Base-by-base conservation (phyloP, 2,888 invertebrate species). In the Hypselothyrea guttata region DNA sequence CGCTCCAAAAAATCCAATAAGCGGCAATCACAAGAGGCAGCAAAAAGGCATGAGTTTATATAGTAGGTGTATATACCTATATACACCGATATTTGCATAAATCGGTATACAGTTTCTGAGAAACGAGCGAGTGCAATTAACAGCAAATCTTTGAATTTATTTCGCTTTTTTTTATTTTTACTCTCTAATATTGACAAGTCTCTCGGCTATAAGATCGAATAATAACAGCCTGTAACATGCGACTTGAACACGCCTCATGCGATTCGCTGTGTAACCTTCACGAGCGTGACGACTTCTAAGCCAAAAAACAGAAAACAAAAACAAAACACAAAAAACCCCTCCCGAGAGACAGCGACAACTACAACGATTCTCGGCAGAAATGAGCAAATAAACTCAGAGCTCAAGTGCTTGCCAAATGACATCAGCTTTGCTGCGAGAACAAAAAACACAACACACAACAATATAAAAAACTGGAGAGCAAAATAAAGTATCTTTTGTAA, bases 1-100 rank as follows among this genome's bases (percentile, higher is more conserved):
- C 79, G 79, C 79, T 79, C 79, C 73, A 79, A 79, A 79, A 79
- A 79, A 67, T 75, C 78, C 71, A 83, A 85, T 79, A 79, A 79
- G 59, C 63, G 72, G 78, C 77, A 77, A 84, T 84, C 82, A 68
- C 74, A 77, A 83, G 64, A 53, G 76, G 63, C 58, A 83, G 46
- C 54, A 31, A 28, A 71, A 53, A 12, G n/a, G n/a, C n/a, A n/a
- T n/a, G n/a, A n/a, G n/a, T n/a, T n/a, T n/a, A n/a, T n/a, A n/a
- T n/a, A n/a, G 18, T 49, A 18, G 16, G 16, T 16, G 40, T 15
- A 33, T 27, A 33, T 34, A 15, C 35, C 13, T 5, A 33, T 7
- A 27, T 12, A 40, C 7, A 15, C 4, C n/a, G n/a, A 18, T 1
- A 42, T 41, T 31, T 33, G 15, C 34, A 28, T 52, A 51, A 16